Base-by-base conservation (phyloP, 2,888 invertebrate species). In the Bimastos eiseni region DNA sequence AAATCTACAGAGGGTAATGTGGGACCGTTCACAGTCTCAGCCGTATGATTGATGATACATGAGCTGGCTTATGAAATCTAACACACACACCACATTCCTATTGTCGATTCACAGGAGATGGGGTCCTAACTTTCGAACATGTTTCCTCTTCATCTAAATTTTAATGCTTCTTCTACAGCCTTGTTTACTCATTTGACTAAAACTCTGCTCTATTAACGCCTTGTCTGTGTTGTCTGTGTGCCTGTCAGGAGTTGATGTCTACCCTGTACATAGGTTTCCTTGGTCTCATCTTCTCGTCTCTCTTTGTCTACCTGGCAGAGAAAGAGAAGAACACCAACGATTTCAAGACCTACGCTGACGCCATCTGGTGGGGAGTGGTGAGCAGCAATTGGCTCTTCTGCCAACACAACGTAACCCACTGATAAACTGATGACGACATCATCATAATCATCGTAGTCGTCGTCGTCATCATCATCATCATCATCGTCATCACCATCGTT, bases 291-390 rank as follows among this genome's bases (percentile, higher is more conserved):
- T 98, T 98, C 95, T 97, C 98, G 93, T 98, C 98, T 93, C 98
- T 98, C 96, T 96, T 98, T 94, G 98, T 95, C 89, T 95, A 93
- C 92, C 93, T 94, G 91, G 94, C 94, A 5, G 95, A 94, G 92
- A 95, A 94, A 92, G 94, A 94, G 91, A 93, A 92, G 88, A 93
- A 94, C 55, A 92, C 92, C 92, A 97, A 97, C 95, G 95, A 95
- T 91, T 98, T 98, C 95, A 97, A 96, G 95, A 98, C 98, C 95
- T 98, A 98, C 94, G 98, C 98, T 91, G 98, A 98, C 96, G 98
- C 98, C 90, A 96, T 98, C 91, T 98, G 98, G 98, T 98, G 98
- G 98, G 98, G 98, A 94, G 98, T 98, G 96, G 98, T 98, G 96
- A 97, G 98, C 97, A 90, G n/a, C 15, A n/a, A 55, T 11, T 55